Conservation (phyloP, 2,113 vertebrate genomes). For the Axis porcinus region DNA sequence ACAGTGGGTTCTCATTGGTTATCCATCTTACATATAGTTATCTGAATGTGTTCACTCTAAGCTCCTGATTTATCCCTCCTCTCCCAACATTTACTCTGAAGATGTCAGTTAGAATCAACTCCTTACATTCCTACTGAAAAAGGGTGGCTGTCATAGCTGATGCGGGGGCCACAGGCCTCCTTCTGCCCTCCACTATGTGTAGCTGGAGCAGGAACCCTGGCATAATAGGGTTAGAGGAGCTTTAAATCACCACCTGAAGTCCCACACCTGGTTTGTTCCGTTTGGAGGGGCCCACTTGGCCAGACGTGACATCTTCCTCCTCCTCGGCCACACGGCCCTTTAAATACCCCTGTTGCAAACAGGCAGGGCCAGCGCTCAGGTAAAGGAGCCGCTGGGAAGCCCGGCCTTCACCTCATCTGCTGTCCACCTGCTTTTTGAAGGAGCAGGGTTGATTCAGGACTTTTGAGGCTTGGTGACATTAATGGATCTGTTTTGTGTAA, state of each 20-base stretch:
- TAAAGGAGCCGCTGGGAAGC: constrained; percentile 27
- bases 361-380: constrained; percentile 2
- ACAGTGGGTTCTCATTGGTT: neutral
- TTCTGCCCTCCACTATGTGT: neutral
- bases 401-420: neutral
- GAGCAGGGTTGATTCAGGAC: constrained; percentile 77
- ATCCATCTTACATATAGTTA: neutral
- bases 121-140: accelerated
- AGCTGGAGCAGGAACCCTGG: neutral
- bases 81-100: neutral
- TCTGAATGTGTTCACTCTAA: neutral
- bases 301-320: neutral
- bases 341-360: constrained; percentile 55
- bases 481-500: constrained; percentile 83
- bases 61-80: neutral
- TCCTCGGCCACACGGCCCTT: constrained; percentile 27
- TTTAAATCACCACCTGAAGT: constrained; percentile 18
- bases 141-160: neutral
- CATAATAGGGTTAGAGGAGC: neutral
- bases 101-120: neutral
- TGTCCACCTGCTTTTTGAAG: constrained; percentile 65
- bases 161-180: neutral
- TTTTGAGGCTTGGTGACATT: constrained; percentile 80
- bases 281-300: neutral
- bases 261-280: neutral